These are phyloP conservation scores for Lophius americanus DNA, from an alignment of 2,797 vertebrate genomes.

Conservation along the genomic window DNA sequence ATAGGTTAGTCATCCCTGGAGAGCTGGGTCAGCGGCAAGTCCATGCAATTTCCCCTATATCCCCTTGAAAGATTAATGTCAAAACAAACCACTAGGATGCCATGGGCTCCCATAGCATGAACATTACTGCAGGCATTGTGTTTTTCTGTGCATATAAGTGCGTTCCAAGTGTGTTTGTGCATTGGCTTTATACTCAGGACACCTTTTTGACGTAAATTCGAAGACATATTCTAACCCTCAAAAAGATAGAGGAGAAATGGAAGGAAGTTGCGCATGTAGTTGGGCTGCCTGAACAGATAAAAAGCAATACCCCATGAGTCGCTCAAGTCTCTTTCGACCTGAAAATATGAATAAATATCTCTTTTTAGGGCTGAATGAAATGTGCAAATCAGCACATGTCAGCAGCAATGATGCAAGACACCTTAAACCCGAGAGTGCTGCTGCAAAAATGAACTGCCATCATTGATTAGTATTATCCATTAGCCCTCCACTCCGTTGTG, in stretches of 20 bases:
- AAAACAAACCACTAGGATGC: constrained; percentile 57
- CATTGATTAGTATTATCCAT: constrained; percentile 67
- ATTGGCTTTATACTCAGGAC: constrained; percentile 21
- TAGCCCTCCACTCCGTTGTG: constrained; percentile 46
- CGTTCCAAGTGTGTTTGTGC: constrained; percentile 11
- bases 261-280: constrained; percentile 4
- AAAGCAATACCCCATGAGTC: constrained; percentile 31
- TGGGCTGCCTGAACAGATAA: constrained; percentile 21
- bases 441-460: constrained; percentile 63
- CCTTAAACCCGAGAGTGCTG: constrained; percentile 38
- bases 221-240: constrained; percentile 16
- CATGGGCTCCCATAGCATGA: constrained; percentile 46
- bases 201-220: constrained; percentile 13
- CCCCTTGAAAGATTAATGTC: constrained; percentile 72
- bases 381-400: constrained; percentile 59
- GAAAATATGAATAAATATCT: constrained; percentile 28
- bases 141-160: constrained; percentile 5
- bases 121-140: constrained; percentile 38
- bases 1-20: constrained; percentile 43
- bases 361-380: constrained; percentile 16
- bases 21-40: constrained; percentile 50
- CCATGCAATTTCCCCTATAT: constrained; percentile 55
- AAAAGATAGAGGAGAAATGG: constrained; percentile 9
- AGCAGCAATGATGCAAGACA: constrained; percentile 48
- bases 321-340: constrained; percentile 5